Conservation (phyloP, 37 sponge, comb jelly and placozoan species). For the Dysidea cf. avara region DNA sequence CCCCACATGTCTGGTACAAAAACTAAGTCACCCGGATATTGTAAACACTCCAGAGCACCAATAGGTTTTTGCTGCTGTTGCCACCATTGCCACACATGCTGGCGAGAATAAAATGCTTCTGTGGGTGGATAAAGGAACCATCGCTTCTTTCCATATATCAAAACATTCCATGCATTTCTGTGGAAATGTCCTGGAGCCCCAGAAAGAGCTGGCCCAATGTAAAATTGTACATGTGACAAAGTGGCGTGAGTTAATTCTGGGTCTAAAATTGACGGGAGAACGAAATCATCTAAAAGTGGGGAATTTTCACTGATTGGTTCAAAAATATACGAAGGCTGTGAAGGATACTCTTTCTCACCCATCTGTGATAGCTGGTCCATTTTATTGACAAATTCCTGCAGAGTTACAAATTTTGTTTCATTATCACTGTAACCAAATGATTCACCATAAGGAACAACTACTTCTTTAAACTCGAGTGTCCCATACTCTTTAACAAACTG, state of each 20-base stretch:
- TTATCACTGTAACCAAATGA: conserved; percentile 40
- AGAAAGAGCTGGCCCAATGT: conserved; percentile 73
- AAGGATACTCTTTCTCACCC: conserved; percentile 1
- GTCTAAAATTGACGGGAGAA: conserved; percentile 52
- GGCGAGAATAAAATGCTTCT: conserved; percentile 65
- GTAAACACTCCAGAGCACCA: conserved; percentile 77
- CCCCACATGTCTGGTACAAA: conserved; percentile 92
- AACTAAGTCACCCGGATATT: conserved; percentile 76
- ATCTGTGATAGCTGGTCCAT: conserved; percentile 25
- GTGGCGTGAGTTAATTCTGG: conserved; percentile 57
- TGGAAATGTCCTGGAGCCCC: conserved; percentile 74
- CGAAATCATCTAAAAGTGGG: conserved; percentile 60
- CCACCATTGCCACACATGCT: conserved; percentile 83
- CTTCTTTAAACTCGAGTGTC: conserved; percentile 26
- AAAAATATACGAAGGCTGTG: conserved; percentile 55
- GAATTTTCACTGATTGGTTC: conserved; percentile 43
- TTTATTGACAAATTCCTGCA: conserved; percentile 49
- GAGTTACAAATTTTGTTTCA: conserved; percentile 15
- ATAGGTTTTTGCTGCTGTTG: conserved; percentile 7
- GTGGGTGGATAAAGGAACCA: conserved; percentile 85
- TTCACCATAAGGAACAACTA: conserved; percentile 49
- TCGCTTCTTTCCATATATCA: conserved; percentile 75
- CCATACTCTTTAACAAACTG: conserved; percentile 76
- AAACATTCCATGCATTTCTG: conserved; percentile 66
- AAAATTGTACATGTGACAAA: conserved; percentile 41